Conservation (phyloP, 2,888 invertebrate species). For the Leptopilina myrica region DNA sequence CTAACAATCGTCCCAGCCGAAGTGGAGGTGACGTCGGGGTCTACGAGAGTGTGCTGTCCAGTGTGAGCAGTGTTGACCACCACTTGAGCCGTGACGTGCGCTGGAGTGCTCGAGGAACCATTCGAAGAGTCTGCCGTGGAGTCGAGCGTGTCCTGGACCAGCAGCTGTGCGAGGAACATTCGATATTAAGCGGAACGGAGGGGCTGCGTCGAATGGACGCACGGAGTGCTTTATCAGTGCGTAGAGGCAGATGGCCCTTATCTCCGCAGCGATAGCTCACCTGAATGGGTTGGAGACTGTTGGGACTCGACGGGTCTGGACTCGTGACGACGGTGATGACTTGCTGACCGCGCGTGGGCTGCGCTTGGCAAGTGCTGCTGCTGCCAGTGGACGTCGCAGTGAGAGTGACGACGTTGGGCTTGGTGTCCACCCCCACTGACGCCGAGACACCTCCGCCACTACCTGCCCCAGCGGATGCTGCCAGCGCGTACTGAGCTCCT, state of each 20-base stretch:
- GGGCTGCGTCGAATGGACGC: no score
- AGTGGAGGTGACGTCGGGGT: slow-evolving; percentile 78
- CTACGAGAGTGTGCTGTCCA: slow-evolving; percentile 77
- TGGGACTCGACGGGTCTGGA: slow-evolving; percentile 73
- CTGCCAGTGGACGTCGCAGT: slow-evolving; percentile 73
- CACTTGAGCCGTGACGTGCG: slow-evolving; percentile 76
- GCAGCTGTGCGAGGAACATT: slow-evolving; percentile 60
- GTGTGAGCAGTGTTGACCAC: slow-evolving; percentile 76
- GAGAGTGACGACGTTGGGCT: slow-evolving; percentile 73
- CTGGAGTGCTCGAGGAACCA: slow-evolving; percentile 78
- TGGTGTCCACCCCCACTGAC: slow-evolving; percentile 72
- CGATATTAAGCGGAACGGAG: no score
- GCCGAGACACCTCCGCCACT: slow-evolving; percentile 72
- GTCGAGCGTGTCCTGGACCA: slow-evolving; percentile 77
- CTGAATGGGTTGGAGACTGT: slow-evolving; percentile 74
- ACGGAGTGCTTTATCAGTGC: slow-evolving; percentile 37
- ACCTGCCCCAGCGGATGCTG: slow-evolving; percentile 73
- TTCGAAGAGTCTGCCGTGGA: slow-evolving; percentile 80
- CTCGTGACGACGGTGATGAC: slow-evolving; percentile 74
- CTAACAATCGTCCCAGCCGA: slow-evolving; percentile 76
- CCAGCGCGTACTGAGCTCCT: slow-evolving; percentile 75
- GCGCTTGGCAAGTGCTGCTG: slow-evolving; percentile 70
- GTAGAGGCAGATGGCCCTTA: slow-evolving; percentile 45
- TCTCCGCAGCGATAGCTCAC: slow-evolving; percentile 54
- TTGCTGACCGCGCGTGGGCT: slow-evolving; percentile 72